phyloP scores from a whole-genome alignment of 1,140 invertebrate genomes.

The Argopecten irradians region DNA sequence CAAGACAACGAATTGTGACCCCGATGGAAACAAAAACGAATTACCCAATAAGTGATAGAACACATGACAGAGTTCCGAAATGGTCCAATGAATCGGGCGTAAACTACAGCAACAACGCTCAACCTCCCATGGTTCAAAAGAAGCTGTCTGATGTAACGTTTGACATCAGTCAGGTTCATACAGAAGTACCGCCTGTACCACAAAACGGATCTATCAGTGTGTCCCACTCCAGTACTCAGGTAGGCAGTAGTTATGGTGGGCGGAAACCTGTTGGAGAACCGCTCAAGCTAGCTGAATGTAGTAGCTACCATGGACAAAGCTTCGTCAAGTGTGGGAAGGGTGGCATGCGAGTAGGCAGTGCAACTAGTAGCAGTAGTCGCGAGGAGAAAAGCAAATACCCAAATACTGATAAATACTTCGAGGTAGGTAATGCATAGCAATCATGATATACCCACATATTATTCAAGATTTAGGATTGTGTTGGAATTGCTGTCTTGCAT shows the following conservation, averaged over 20 bases:
- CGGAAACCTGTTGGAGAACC: background rate
- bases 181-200: background rate
- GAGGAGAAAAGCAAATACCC: constrained; percentile 13
- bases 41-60: constrained; percentile 50
- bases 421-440: background rate
- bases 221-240: background rate
- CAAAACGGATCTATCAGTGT: background rate
- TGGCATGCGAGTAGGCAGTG: background rate
- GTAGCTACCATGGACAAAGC: background rate
- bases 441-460: background rate
- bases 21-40: constrained; percentile 24
- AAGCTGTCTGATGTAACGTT: background rate
- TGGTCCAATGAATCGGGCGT: constrained; percentile 25
- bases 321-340: background rate
- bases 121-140: background rate
- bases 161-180: background rate
- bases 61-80: constrained; percentile 43
- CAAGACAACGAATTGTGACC: constrained; percentile 8
- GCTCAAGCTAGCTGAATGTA: background rate
- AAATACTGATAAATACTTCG: background rate
- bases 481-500: background rate
- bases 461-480: background rate
- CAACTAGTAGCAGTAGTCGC: background rate
- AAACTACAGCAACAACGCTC: constrained; percentile 38
- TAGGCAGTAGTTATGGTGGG: constrained; percentile 3